Base-by-base conservation (phyloP, 2,888 invertebrate species). In the Brenthis daphne region DNA sequence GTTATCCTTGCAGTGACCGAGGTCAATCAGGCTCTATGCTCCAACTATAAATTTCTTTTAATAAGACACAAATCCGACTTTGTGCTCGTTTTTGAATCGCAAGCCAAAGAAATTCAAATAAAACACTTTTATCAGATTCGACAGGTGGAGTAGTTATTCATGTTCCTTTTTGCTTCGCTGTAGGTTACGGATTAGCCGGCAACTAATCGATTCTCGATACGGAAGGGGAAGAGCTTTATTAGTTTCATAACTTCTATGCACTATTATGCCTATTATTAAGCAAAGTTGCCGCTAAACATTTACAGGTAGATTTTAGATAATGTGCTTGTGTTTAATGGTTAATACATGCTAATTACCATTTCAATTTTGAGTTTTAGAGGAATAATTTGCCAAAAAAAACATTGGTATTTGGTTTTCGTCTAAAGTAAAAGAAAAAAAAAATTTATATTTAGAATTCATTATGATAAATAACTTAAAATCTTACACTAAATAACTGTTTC, bases 11-110 rank as follows among this genome's bases (percentile, higher is more conserved):
- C 85, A 84, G 77, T 90, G 89, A 87, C 88, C 88, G 87, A 87
- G 92, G 90, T 92, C 92, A 91, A 91, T 92, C 91, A 90, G 89
- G 82, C 81, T 86, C 87, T 87, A 90, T 89, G 87, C 83, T 81
- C 88, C 82, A 88, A 87, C 92, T 90, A 92, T 92, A 92, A 92
- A 92, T 92, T 92, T 92, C 86, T 88, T 92, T 92, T 92, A 92
- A 92, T 92, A 92, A 92, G 92, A 92, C 92, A 92, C 92, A 92
- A 92, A 90, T 89, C 81, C 85, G 81, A 82, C 86, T 84, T 87
- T 85, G 77, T 88, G 85, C 82, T 91, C 85, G 85, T 92, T 92
- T 92, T 90, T 87, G 88, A 85, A 81, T 87, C 85, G 86, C 87
- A 84, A 85, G 82, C 85, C 83, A 86, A 86, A 87, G 86, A 91